Conservation (phyloP, 2,888 invertebrate species). For the Drosophila trichaetosa region DNA sequence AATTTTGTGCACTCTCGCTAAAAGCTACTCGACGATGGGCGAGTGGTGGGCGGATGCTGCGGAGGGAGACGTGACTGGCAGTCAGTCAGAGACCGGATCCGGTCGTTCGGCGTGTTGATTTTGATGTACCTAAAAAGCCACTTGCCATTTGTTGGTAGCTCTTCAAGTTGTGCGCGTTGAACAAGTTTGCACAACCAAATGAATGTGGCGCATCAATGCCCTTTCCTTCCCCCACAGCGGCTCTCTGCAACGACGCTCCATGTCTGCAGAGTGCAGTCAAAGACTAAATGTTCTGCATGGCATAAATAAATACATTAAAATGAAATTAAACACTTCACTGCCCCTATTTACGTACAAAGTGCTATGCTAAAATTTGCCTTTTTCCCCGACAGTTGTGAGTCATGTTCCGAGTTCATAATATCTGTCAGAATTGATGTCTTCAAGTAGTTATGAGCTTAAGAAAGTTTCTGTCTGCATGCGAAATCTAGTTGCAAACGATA, state of each 20-base stretch:
- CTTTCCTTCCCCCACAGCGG: not conserved
- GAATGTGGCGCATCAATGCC: conserved; percentile 48
- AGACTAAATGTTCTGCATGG: conserved; percentile 69
- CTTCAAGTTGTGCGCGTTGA: conserved; percentile 69
- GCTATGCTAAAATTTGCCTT: conserved; percentile 34
- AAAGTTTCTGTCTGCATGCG: not conserved
- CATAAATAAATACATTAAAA: conserved; percentile 76
- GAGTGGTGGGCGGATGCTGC: conserved; percentile 1
- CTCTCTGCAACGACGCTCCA: conserved; percentile 3
- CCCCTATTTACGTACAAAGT: conserved; percentile 63
- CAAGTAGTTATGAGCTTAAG: not conserved
- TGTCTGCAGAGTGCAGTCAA: conserved; percentile 17
- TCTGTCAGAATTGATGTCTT: not conserved
- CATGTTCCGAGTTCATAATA: not conserved
- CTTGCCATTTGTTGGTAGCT: conserved; percentile 62
- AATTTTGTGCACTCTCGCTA: conserved; percentile 66
- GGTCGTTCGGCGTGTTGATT: conserved; percentile 65
- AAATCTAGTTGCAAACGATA: not conserved
- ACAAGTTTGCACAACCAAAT: conserved; percentile 77
- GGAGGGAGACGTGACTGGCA: conserved; percentile 10
- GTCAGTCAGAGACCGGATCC: conserved; percentile 28
- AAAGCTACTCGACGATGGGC: conserved; percentile 63
- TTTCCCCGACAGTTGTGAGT: conserved; percentile 8
- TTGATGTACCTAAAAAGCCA: conserved; percentile 78
- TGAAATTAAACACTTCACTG: conserved; percentile 70